Evolutionary conservation across 2,888 invertebrate species (phyloP), one percentile per base, ranked within the genome.

Genomic region (Megaustenia siamemsis): DNA sequence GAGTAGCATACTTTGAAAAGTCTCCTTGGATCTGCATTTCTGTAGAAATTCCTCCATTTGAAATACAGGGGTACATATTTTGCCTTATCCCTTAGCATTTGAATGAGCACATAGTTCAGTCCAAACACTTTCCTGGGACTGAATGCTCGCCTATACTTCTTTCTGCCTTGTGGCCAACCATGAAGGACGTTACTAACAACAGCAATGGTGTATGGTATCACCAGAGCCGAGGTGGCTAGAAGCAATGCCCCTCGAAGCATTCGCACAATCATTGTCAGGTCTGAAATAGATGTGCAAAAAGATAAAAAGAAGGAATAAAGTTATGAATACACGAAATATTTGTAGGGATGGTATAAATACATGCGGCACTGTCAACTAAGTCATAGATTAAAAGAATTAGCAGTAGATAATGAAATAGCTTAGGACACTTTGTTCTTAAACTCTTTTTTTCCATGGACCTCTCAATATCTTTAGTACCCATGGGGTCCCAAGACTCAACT

Each of bases 161-260:
- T 87, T 24, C 87, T 87, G 8, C 89, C 86, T 66, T 87, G 88
- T 32, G 93, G 92, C 92, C 92, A 92, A 35, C 93, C 93, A 87
- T 91, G 91, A 10, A 93, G 87, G n/a, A 93, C 71, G 82, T 92
- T 92, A 69, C 91, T 90, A 24, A 93, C 68, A 0, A 93, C 73
- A 8, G 93, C 92, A n/a, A 92, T 86, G 0, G 91, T 90, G 82
- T 93, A 93, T 0, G 93, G 93, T 35, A 93, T 87, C 8, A 90
- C 90, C 1, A 93, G 89, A 60, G 90, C 90, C 38, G 92, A 88
- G 1, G 92, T 88, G 0, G 71, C 85, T 45, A 85, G 79, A n/a
- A 86, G 69, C 38, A 87, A 38, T 21, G 83, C 85, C 35, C 85
- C 78, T 35, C 86, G 78, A 21, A 86, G 71, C n/a, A 86, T 56